phyloP scores from a whole-genome alignment of 2,888 invertebrate species.

The Parnassius glacialis region DNA sequence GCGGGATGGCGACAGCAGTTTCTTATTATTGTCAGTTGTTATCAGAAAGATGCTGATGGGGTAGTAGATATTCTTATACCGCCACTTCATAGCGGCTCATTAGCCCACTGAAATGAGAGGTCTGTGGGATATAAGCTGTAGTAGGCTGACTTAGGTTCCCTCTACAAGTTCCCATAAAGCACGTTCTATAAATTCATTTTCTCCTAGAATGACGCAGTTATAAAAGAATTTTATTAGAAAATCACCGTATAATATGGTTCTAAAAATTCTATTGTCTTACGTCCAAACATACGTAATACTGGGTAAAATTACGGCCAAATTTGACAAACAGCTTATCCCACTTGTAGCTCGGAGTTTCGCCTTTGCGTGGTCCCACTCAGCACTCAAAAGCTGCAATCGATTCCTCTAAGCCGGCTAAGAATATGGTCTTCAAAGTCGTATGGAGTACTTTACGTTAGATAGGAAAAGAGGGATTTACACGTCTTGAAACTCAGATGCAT shows the following conservation, averaged over 20 bases:
- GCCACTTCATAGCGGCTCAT: no score
- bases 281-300: not conserved
- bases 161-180: no score
- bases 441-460: slow-evolving; percentile 1
- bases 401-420: slow-evolving; percentile 14
- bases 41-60: no score
- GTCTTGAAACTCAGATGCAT: not conserved
- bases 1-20: no score
- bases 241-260: not conserved
- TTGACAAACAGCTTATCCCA: slow-evolving; percentile 9
- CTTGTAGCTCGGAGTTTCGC: not conserved
- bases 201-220: no score
- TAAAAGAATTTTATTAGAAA: not conserved
- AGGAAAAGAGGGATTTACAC: slow-evolving; percentile 1
- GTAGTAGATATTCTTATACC: no score
- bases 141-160: no score
- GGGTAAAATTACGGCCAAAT: slow-evolving; percentile 4
- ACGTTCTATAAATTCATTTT: no score
- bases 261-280: no score
- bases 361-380: slow-evolving; percentile 10
- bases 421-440: slow-evolving; percentile 5
- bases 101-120: no score
- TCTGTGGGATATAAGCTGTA: no score
- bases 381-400: slow-evolving; percentile 8
- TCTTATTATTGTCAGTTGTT: no score